Conservation (phyloP, 2,888 invertebrate genomes). For the Thymelicus acteon region DNA sequence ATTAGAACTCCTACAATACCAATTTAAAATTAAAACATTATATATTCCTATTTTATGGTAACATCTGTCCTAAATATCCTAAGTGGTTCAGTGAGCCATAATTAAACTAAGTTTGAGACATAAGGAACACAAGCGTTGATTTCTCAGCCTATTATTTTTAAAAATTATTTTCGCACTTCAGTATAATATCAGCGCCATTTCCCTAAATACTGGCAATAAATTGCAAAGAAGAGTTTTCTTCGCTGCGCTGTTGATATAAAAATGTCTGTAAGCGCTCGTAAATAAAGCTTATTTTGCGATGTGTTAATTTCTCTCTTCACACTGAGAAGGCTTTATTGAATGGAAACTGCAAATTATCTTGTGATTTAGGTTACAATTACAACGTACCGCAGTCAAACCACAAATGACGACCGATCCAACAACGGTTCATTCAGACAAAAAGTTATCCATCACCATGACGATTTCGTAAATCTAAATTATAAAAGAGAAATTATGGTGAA, state of each 20-base stretch:
- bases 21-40: too few relatives aligned
- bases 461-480: too few relatives aligned
- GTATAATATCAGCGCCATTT: slow-evolving; percentile 17
- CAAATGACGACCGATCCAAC: too few relatives aligned
- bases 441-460: too few relatives aligned
- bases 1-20: too few relatives aligned
- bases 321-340: not conserved
- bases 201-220: slow-evolving; percentile 10
- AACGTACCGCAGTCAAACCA: too few relatives aligned
- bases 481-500: too few relatives aligned
- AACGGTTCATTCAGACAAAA: too few relatives aligned
- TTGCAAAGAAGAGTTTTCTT: not conserved
- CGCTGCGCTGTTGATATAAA: not conserved
- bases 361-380: not conserved
- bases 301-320: not conserved
- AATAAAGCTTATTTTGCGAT: slow-evolving; percentile 7
- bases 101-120: not conserved
- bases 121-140: not conserved
- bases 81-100: not conserved
- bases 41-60: not conserved
- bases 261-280: not conserved
- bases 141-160: not conserved
- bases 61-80: not conserved
- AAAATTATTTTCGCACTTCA: slow-evolving; percentile 17
- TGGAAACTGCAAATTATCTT: not conserved